Evolutionary conservation across 2,888 invertebrate species (phyloP).

Genomic region (Campaea margaritaria): DNA sequence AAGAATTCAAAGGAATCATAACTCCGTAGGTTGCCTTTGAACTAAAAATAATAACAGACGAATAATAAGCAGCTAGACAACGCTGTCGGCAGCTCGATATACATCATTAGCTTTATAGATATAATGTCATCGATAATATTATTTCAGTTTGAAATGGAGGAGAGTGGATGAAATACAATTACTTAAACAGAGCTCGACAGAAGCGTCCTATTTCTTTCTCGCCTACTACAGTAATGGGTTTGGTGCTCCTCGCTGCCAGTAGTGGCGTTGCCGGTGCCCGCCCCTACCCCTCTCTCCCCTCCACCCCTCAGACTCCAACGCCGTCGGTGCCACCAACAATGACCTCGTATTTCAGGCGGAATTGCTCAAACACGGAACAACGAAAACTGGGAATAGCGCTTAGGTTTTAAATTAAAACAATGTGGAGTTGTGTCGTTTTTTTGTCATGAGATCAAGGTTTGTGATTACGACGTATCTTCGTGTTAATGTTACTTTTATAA

Average conservation of each 20-base stretch:
- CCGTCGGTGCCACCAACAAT: slow-evolving; percentile 83
- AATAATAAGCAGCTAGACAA: slow-evolving; percentile 11
- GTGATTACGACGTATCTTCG: slow-evolving; percentile 25
- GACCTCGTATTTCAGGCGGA: slow-evolving; percentile 84
- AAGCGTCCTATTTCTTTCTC: slow-evolving; percentile 81
- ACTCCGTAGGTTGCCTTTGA: slow-evolving; percentile 1
- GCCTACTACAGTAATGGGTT: slow-evolving; percentile 80
- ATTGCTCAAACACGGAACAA: slow-evolving; percentile 83
- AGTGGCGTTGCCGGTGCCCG: slow-evolving; percentile 57
- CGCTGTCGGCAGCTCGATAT: slow-evolving; percentile 9
- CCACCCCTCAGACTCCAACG: slow-evolving; percentile 65
- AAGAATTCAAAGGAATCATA: slow-evolving; percentile 1
- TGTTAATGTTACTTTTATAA: slow-evolving; percentile 16
- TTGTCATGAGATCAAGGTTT: slow-evolving; percentile 34
- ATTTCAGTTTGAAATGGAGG: slow-evolving; percentile 50
- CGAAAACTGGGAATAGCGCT: slow-evolving; percentile 76
- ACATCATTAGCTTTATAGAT: slow-evolving; percentile 23
- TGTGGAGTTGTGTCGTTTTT: slow-evolving; percentile 37
- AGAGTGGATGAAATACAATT: slow-evolving; percentile 80
- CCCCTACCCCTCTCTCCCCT: slow-evolving; percentile 47
- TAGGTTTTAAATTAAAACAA: slow-evolving; percentile 55
- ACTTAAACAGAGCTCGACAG: slow-evolving; percentile 79
- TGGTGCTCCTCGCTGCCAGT: slow-evolving; percentile 62
- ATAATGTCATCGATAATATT: slow-evolving; percentile 34
- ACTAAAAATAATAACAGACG: slow-evolving; percentile 5